Base-by-base conservation (phyloP, 2,113 vertebrate genomes). In the Corythornis cristatus region DNA sequence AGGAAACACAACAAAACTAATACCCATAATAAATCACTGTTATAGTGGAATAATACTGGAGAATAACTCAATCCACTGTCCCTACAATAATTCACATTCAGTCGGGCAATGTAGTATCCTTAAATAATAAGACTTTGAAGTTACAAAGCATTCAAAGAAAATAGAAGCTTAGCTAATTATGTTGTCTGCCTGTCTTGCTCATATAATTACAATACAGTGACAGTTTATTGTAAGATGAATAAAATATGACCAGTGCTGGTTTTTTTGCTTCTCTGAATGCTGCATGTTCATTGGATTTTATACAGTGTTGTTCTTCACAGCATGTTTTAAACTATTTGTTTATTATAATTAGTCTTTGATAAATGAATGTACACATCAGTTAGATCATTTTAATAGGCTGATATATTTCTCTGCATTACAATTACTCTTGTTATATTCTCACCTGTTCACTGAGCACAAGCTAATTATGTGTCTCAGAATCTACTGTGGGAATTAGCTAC, bases 191-290 rank as follows among this genome's bases (percentile, higher is more conserved):
- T 95, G 10, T 87, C 67, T 77, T 89, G 46, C 67, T 94, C 88
- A 88, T 88, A 76, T 70, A 92, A 83, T 92, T 93, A 76, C 16
- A 95, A 80, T 65, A 33, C n/a, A 76, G 46, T 1, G 3, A 76
- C 82, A 84, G 61, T 93, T 93, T 81, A 82, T 93, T 65, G 46
- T 56, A 83, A 45, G 60, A 92, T 82, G 92, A 95, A 92, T 92
- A 93, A 93, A 95, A 71, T 94, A 71, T 45, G 86, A 76, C 82
- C 93, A 88, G 60, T 65, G 28, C 4, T 53, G 22, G 15, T 22
- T 20, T 70, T 87, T 90, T 91, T 89, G 57, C 35, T 95, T 95
- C 60, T 94, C 54, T 61, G 95, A 95, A 83, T 90, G 81, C 61
- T 58, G 46, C 75, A 76, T 82, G 75, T 51, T 95, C 80, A 54